Conservation (phyloP, 2,113 vertebrate species). For the Dasyprocta punctata region DNA sequence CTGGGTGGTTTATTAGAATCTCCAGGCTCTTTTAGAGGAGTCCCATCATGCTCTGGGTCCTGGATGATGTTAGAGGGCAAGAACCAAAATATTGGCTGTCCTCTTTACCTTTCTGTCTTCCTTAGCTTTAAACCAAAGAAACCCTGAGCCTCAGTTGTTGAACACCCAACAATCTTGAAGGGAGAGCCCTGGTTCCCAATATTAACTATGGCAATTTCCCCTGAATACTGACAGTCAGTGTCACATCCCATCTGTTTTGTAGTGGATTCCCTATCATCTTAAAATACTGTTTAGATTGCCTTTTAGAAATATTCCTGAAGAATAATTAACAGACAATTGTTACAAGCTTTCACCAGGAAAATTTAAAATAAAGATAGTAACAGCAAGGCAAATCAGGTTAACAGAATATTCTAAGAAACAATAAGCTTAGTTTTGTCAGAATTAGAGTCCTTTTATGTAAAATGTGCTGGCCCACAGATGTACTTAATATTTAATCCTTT, state of each 20-base stretch:
- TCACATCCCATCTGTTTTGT: background rate
- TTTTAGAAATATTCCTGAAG: background rate
- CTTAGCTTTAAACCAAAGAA: background rate
- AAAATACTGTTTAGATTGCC: background rate
- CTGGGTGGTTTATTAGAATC: background rate
- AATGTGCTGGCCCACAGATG: background rate
- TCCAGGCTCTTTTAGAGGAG: background rate
- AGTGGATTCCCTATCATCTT: background rate
- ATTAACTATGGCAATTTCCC: background rate
- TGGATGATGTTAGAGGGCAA: background rate
- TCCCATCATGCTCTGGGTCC: background rate
- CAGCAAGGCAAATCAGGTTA: background rate
- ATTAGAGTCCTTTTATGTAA: background rate
- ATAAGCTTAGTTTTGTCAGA: background rate
- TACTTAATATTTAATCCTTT: background rate
- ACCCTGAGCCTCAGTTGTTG: background rate
- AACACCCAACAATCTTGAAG: background rate
- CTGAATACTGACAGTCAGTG: background rate
- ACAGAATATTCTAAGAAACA: background rate
- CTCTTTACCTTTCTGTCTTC: background rate
- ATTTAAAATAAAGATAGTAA: background rate
- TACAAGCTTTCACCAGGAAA: background rate
- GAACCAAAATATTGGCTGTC: background rate
- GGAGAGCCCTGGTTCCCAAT: background rate
- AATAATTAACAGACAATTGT: background rate